Evolutionary conservation across 2,113 vertebrate genomes (phyloP).

Genomic region (Mastomys natalensis): DNA sequence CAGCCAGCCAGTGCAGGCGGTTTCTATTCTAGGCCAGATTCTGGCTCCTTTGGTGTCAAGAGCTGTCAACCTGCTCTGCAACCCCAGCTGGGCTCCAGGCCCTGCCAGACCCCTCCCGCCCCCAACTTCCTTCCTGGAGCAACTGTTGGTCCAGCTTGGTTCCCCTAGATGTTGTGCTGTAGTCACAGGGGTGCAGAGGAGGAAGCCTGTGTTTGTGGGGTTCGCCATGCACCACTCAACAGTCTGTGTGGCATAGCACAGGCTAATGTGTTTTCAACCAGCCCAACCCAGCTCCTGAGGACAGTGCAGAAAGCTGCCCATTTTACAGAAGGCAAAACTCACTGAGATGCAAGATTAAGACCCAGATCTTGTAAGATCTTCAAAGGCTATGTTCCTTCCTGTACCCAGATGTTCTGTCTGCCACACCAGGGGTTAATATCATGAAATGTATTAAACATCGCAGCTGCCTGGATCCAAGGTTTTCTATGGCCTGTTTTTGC

Average conservation of each 20-base stretch:
- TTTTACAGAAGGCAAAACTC: background rate
- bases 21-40: conserved; percentile 59
- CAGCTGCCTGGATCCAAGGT: background rate
- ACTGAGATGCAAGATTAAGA: background rate
- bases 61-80: conserved; percentile 28
- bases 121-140: conserved; percentile 60
- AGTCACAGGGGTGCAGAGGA: background rate
- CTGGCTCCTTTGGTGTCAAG: background rate
- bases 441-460: background rate
- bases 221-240: background rate
- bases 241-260: background rate
- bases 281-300: background rate
- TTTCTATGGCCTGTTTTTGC: background rate
- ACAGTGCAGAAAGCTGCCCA: background rate
- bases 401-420: background rate
- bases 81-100: conserved; percentile 43
- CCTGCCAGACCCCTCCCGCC: background rate
- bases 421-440: background rate
- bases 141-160: background rate
- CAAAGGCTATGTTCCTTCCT: background rate
- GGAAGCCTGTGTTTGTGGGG: background rate
- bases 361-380: background rate
- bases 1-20: conserved; percentile 39
- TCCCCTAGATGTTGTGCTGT: background rate
- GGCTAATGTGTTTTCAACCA: background rate